A percentile compares a stretch with the other conserved stretches of the same genome.
These are phyloP conservation scores for Aphelinus atriplicis DNA, from an alignment of 1,140 invertebrate genomes.

Conservation along the genomic window DNA sequence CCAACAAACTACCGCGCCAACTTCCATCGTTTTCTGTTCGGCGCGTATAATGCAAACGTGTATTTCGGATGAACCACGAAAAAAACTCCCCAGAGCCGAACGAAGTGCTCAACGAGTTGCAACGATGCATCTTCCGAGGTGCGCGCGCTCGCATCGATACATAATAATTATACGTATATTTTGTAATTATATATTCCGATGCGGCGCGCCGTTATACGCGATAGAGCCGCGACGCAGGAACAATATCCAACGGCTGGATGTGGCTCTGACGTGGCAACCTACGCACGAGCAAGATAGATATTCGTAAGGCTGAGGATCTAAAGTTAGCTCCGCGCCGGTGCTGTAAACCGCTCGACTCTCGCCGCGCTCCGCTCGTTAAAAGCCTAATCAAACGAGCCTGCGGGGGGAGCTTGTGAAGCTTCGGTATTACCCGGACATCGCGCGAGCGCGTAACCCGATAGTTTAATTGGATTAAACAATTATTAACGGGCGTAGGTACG, in stretches of 20 bases:
- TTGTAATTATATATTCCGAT: too few species aligned
- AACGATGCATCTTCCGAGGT: too few species aligned
- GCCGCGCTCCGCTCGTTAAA: neutral
- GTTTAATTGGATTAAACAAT: conserved; percentile 25
- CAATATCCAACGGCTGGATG: neutral
- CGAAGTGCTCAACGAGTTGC: too few species aligned
- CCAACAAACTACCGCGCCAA: too few species aligned
- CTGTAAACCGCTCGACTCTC: neutral
- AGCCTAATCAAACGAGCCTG: conserved; percentile 3
- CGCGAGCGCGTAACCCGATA: conserved; percentile 19
- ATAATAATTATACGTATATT: too few species aligned
- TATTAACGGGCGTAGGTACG: neutral
- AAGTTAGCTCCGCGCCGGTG: neutral
- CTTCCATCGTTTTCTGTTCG: too few species aligned
- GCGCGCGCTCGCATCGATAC: too few species aligned
- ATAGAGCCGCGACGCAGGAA: neutral
- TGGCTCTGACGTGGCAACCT: conserved; percentile 1
- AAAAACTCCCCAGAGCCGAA: too few species aligned
- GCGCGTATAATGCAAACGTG: too few species aligned
- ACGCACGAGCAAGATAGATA: conserved; percentile 4
- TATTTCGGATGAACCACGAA: too few species aligned
- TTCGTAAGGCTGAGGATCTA: conserved; percentile 20
- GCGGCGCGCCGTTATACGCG: too few species aligned
- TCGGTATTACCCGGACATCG: neutral
- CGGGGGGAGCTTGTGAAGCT: conserved; percentile 7